Conservation (phyloP, 2,113 vertebrate species). For the Stictonetta naevosa region DNA sequence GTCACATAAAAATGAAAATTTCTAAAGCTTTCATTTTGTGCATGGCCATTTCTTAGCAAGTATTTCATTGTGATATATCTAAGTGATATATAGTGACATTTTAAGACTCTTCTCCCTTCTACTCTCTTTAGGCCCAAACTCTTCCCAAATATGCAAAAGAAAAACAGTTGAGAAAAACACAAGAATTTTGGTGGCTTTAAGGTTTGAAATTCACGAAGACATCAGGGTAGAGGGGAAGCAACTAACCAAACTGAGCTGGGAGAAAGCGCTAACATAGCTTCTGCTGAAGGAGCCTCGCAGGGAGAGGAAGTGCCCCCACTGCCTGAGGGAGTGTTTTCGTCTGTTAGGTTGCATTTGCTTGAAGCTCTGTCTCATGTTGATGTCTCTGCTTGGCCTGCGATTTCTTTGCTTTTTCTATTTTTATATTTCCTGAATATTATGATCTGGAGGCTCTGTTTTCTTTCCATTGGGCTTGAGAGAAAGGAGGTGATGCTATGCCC, state of each 20-base stretch:
- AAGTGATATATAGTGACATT: neutral
- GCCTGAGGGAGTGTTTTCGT: constrained; percentile 27
- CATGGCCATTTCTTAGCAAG: neutral
- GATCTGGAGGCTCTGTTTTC: constrained; percentile 47
- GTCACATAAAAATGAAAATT: neutral
- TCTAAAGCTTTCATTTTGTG: neutral
- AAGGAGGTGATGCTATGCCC: neutral
- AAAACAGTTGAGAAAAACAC: neutral
- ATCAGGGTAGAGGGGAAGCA: neutral
- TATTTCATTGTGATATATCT: neutral
- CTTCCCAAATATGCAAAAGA: neutral
- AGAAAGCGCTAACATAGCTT: neutral
- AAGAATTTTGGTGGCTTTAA: neutral
- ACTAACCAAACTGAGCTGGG: neutral
- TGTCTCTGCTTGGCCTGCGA: constrained; percentile 16
- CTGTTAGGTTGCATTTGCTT: constrained; percentile 50
- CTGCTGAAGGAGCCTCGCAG: neutral
- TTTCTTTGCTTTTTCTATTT: constrained; percentile 38
- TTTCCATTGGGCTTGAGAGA: neutral
- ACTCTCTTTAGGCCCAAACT: neutral
- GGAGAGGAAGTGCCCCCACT: neutral
- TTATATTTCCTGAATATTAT: constrained; percentile 19
- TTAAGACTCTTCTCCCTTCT: neutral
- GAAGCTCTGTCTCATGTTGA: constrained; percentile 3
- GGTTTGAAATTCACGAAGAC: neutral